Percentiles rank a stretch among this genome's conserved stretches.
Evolutionary conservation across 2,797 vertebrate species (phyloP).

Genomic region (Coracias cyanogaster): DNA sequence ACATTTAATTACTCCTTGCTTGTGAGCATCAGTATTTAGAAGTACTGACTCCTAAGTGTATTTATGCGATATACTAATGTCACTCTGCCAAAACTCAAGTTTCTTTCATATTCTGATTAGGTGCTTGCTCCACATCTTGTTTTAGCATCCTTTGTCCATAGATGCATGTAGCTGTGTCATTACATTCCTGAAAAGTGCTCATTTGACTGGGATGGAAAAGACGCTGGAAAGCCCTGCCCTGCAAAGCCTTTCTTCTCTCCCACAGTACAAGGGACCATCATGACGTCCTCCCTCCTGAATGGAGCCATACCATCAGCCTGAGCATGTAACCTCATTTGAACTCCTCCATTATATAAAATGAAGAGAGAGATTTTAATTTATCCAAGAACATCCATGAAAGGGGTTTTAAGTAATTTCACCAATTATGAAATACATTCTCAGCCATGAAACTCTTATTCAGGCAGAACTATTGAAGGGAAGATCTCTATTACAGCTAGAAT

Average conservation of each 20-base stretch:
- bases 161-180: neutral
- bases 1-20: neutral
- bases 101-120: neutral
- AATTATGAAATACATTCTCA: neutral
- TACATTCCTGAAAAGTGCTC: neutral
- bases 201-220: neutral
- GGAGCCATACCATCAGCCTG: neutral
- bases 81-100: neutral
- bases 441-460: neutral
- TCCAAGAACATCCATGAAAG: neutral
- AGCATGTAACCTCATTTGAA: slow-evolving; percentile 29
- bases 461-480: neutral
- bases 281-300: neutral
- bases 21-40: neutral
- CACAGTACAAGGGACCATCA: fast-evolving
- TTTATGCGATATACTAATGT: neutral
- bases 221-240: neutral
- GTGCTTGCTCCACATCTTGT: neutral
- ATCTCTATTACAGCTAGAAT: neutral
- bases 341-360: neutral
- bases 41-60: neutral
- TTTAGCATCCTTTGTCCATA: neutral
- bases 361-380: neutral
- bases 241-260: neutral
- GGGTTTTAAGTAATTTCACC: neutral